These are phyloP conservation scores for Tholera decimalis DNA, from an alignment of 2,888 invertebrate genomes.

Conservation along the genomic window DNA sequence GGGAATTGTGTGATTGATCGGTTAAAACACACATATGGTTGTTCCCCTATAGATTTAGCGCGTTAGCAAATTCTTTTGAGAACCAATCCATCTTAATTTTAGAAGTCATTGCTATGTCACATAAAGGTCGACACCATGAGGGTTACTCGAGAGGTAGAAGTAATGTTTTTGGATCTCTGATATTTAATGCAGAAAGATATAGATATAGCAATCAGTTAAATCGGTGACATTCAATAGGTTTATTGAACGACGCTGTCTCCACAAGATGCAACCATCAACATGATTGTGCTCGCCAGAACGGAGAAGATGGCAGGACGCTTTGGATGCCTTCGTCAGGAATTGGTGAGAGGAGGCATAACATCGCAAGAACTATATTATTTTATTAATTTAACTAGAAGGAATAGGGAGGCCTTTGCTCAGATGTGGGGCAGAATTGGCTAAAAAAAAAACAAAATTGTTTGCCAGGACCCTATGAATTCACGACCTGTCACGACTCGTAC, in stretches of 20 bases:
- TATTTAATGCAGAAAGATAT: background rate
- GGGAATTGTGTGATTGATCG: conserved; percentile 54
- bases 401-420: too few species aligned
- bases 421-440: too few species aligned
- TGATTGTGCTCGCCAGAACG: background rate
- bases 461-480: too few species aligned
- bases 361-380: too few species aligned
- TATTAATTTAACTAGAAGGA: too few species aligned
- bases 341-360: too few species aligned
- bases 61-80: conserved; percentile 45
- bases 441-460: too few species aligned
- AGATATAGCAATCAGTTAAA: background rate
- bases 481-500: too few species aligned
- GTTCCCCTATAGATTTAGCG: conserved; percentile 46
- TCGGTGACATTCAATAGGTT: background rate
- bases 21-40: conserved; percentile 34
- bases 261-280: conserved; percentile 6
- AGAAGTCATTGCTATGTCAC: conserved; percentile 13
- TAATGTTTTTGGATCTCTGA: background rate
- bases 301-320: too few species aligned
- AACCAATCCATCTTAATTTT: conserved; percentile 55
- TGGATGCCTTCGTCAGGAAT: too few species aligned
- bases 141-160: background rate
- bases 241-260: conserved; percentile 10
- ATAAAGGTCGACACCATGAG: background rate